Evolutionary conservation across 2,113 vertebrate genomes (phyloP).

Genomic region (Oplegnathus fasciatus): DNA sequence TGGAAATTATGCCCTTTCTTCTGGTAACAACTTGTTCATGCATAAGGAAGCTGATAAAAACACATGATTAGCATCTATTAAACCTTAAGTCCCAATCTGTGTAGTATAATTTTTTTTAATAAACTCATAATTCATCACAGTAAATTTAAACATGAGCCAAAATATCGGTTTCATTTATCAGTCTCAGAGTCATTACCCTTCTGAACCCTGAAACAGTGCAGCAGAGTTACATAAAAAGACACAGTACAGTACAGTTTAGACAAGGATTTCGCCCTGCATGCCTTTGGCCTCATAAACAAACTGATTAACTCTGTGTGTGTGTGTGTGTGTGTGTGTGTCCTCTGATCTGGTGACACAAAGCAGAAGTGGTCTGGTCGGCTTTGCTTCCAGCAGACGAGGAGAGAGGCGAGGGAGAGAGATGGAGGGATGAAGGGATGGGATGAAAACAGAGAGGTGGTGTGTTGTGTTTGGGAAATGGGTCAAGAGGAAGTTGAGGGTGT

Average conservation of each 20-base stretch:
- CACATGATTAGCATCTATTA: not conserved
- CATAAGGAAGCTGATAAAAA: not conserved
- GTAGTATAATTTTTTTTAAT: too few species aligned
- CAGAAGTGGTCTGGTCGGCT: conserved; percentile 56
- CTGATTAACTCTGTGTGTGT: conserved; percentile 45
- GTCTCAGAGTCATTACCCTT: not conserved
- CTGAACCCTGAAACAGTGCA: conserved; percentile 21
- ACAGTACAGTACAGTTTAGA: conserved; percentile 8
- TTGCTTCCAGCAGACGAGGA: conserved; percentile 31
- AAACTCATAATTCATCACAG: not conserved
- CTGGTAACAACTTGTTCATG: not conserved
- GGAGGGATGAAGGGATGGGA: conserved; percentile 8
- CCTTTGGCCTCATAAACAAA: conserved; percentile 58
- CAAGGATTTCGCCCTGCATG: conserved; percentile 40
- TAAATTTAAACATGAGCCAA: not conserved
- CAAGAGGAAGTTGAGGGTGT: conserved; percentile 71
- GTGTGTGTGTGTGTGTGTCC: conserved; percentile 22
- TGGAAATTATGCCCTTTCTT: too few species aligned
- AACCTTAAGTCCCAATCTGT: not conserved
- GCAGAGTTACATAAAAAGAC: conserved; percentile 18
- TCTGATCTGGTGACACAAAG: conserved; percentile 61
- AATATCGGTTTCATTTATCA: not conserved
- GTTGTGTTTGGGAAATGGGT: conserved; percentile 73
- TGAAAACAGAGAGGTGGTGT: conserved; percentile 47
- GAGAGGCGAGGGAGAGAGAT: conserved; percentile 15